phyloP scores from a whole-genome alignment of 2,113 vertebrate species.

The Alces alces region DNA sequence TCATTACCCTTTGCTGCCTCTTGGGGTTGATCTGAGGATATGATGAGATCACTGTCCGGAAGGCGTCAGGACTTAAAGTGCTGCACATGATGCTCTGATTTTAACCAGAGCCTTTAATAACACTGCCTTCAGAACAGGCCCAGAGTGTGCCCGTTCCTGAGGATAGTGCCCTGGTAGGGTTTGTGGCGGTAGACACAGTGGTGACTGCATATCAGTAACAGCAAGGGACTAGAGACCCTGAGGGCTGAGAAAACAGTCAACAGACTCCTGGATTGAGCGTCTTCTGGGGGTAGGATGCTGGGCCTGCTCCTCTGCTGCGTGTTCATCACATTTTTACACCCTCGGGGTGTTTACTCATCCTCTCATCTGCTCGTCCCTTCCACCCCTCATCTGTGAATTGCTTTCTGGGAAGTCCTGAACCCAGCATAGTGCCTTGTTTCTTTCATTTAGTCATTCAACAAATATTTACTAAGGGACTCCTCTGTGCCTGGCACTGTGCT shows the following conservation, averaged over 20 bases:
- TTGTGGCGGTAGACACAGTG: neutral
- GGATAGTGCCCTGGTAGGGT: neutral
- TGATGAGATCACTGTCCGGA: slow-evolving; percentile 5
- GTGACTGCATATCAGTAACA: neutral
- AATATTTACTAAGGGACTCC: neutral
- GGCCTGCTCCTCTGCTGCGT: neutral
- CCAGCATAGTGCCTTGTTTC: neutral
- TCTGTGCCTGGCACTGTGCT: neutral
- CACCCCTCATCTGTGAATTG: neutral
- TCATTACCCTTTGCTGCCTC: neutral
- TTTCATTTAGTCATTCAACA: slow-evolving; percentile 9
- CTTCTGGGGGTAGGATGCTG: neutral
- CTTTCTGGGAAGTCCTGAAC: slow-evolving; percentile 14
- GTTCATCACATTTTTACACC: neutral
- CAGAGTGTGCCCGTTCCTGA: neutral
- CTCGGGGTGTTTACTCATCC: neutral
- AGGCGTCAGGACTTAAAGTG: neutral
- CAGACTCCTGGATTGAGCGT: neutral
- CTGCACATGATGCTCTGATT: neutral
- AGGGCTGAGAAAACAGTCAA: neutral
- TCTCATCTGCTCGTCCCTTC: neutral
- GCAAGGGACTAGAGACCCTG: neutral
- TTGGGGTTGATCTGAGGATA: neutral
- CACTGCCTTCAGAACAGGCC: neutral
- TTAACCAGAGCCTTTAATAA: neutral